Conservation (phyloP, 2,888 invertebrate species). For the Drosophila prolongata region DNA sequence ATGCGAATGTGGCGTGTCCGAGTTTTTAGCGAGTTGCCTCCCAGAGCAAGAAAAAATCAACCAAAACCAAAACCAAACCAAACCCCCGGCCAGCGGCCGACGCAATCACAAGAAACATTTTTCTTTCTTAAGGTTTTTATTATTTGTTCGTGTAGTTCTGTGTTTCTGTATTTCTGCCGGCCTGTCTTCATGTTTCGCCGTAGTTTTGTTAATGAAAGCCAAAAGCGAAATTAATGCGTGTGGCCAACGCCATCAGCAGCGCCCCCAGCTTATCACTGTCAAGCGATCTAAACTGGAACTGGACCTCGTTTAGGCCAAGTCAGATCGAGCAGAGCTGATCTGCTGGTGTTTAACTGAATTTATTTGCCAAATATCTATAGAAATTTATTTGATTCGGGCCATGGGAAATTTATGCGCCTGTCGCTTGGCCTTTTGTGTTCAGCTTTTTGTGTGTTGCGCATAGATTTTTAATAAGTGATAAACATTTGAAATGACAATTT, state of each 20-base stretch:
- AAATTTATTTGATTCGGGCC: slow-evolving; percentile 61
- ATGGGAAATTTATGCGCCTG: slow-evolving; percentile 63
- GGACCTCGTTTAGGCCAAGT: slow-evolving; percentile 23
- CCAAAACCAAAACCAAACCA: slow-evolving; percentile 6
- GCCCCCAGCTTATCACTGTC: slow-evolving; percentile 76
- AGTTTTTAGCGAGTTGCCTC: slow-evolving; percentile 70
- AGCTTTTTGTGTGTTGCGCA: slow-evolving; percentile 47
- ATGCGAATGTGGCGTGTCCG: slow-evolving; percentile 78
- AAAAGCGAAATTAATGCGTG: slow-evolving; percentile 75
- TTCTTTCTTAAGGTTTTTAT: slow-evolving; percentile 49
- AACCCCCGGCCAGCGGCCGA: slow-evolving; percentile 49
- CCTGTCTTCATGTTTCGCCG: slow-evolving; percentile 31
- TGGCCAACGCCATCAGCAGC: slow-evolving; percentile 76
- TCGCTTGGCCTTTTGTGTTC: slow-evolving; percentile 48
- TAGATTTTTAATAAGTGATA: slow-evolving; percentile 77
- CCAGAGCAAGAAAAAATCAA: slow-evolving; percentile 36
- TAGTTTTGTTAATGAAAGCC: slow-evolving; percentile 69
- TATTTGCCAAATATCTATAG: slow-evolving; percentile 71
- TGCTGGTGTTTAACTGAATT: slow-evolving; percentile 64
- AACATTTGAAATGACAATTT: slow-evolving; percentile 65
- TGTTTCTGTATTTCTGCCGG: slow-evolving; percentile 20
- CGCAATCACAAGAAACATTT: slow-evolving; percentile 68
- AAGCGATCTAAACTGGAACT: slow-evolving; percentile 55
- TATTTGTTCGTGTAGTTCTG: slow-evolving; percentile 17
- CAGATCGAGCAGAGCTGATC: slow-evolving; percentile 3